Conservation (phyloP, 2,797 vertebrate genomes). For the Poecilia wingei region DNA sequence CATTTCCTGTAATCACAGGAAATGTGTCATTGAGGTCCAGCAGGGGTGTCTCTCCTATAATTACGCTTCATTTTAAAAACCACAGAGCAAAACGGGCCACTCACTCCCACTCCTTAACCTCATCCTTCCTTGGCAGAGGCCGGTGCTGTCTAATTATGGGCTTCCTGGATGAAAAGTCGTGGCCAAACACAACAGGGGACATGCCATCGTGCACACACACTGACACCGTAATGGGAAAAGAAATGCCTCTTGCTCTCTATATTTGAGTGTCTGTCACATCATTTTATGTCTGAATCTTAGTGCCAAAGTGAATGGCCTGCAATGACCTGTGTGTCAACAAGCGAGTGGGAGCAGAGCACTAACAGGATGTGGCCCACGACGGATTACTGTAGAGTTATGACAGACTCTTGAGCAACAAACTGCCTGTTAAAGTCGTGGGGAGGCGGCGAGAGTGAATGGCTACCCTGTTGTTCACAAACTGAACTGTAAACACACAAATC, state of each 20-base stretch:
- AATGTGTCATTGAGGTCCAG: conserved; percentile 62
- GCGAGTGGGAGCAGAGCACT: conserved; percentile 60
- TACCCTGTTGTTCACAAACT: conserved; percentile 15
- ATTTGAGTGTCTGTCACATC: conserved; percentile 46
- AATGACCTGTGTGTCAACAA: conserved; percentile 72
- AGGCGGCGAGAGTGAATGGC: conserved; percentile 38
- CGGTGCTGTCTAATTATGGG: conserved; percentile 66
- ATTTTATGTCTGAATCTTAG: conserved; percentile 59
- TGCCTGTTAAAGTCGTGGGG: conserved; percentile 49
- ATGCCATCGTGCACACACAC: conserved; percentile 19
- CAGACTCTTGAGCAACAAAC: conserved; percentile 64
- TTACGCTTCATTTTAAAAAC: conserved; percentile 53
- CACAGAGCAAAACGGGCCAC: conserved; percentile 42
- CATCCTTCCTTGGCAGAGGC: conserved; percentile 64
- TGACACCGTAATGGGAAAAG: conserved; percentile 37
- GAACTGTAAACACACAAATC: conserved; percentile 25
- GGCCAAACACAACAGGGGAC: conserved; percentile 56
- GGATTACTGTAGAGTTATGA: conserved; percentile 48
- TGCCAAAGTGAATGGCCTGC: conserved; percentile 60
- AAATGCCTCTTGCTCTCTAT: conserved; percentile 32
- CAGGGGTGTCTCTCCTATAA: conserved; percentile 62
- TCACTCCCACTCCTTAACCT: conserved; percentile 68
- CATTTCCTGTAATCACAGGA: conserved; percentile 74
- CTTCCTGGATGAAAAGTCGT: conserved; percentile 58
- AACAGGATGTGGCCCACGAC: conserved; percentile 73